These are phyloP conservation scores for Cotesia chilonis DNA, from an alignment of 1,140 invertebrate genomes.

Conservation along the genomic window DNA sequence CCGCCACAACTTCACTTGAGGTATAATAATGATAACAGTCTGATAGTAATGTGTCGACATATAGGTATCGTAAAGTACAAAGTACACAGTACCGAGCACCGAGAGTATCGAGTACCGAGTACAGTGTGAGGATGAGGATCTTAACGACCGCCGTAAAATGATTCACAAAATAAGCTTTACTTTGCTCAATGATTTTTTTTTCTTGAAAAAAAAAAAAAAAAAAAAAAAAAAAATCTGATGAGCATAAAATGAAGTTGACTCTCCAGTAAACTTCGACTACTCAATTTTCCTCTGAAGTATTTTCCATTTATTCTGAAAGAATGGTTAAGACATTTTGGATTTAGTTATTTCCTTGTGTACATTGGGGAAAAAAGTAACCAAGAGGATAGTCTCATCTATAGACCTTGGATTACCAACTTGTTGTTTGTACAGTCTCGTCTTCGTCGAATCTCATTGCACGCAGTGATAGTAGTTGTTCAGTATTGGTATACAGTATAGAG, in stretches of 20 bases:
- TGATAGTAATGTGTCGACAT: conserved; percentile 20
- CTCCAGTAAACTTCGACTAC: too few relatives aligned
- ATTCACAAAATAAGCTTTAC: conserved; percentile 29
- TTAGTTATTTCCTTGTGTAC: conserved; percentile 16
- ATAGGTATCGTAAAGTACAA: conserved; percentile 27
- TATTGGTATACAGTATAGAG: not conserved
- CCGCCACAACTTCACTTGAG: not conserved
- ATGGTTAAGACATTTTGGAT: too few relatives aligned
- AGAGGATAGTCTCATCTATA: conserved; percentile 18
- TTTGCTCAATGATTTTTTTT: not conserved
- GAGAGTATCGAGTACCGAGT: too few relatives aligned
- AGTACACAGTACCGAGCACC: not conserved
- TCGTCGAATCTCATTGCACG: conserved; percentile 29
- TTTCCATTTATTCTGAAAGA: too few relatives aligned
- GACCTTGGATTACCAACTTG: conserved; percentile 37
- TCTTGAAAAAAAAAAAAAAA: not conserved
- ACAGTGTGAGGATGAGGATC: not conserved
- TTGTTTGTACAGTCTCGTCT: conserved; percentile 30
- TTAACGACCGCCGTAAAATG: conserved; percentile 35
- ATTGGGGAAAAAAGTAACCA: conserved; percentile 12
- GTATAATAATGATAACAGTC: not conserved
- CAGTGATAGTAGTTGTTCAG: not conserved
- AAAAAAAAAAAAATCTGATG: not conserved
- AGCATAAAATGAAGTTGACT: too few relatives aligned
- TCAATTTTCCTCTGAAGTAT: too few relatives aligned